A percentile compares a stretch with the other conserved stretches of the same genome.
These are phyloP conservation scores for Myotis yumanensis DNA, from an alignment of 2,113 vertebrate species.

Conservation along the genomic window DNA sequence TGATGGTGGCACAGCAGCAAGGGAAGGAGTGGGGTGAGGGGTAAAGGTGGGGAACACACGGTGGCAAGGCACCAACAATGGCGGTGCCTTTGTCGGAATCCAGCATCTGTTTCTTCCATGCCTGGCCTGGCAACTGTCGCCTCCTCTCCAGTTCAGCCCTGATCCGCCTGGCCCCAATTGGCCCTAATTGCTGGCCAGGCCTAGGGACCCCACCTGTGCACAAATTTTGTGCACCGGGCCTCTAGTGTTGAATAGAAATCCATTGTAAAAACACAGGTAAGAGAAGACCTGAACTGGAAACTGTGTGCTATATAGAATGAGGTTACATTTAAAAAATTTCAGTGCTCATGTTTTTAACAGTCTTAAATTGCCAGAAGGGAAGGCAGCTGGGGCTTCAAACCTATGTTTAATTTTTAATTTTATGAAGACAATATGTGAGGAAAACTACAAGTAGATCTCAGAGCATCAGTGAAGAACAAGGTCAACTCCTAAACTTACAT, in stretches of 20 bases:
- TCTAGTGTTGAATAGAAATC: background rate
- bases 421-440: background rate
- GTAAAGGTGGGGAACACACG: too few species aligned
- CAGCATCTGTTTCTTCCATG: too few species aligned
- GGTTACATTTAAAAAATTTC: background rate
- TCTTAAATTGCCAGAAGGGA: background rate
- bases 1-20: too few species aligned
- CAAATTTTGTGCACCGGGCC: too few species aligned
- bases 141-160: too few species aligned
- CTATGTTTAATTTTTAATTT: background rate
- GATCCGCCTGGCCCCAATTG: too few species aligned
- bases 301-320: background rate
- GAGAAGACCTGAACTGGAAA: background rate
- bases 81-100: too few species aligned
- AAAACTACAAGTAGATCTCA: background rate
- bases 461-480: background rate
- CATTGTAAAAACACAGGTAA: background rate
- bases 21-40: too few species aligned
- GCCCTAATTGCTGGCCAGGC: too few species aligned
- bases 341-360: background rate
- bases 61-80: too few species aligned
- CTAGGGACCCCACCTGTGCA: too few species aligned
- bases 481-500: background rate
- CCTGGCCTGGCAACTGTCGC: too few species aligned
- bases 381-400: background rate